These are phyloP conservation scores for Dendronephthya gigantea DNA, from an alignment of 64 coral and sea anemone genomes.

Conservation along the genomic window DNA sequence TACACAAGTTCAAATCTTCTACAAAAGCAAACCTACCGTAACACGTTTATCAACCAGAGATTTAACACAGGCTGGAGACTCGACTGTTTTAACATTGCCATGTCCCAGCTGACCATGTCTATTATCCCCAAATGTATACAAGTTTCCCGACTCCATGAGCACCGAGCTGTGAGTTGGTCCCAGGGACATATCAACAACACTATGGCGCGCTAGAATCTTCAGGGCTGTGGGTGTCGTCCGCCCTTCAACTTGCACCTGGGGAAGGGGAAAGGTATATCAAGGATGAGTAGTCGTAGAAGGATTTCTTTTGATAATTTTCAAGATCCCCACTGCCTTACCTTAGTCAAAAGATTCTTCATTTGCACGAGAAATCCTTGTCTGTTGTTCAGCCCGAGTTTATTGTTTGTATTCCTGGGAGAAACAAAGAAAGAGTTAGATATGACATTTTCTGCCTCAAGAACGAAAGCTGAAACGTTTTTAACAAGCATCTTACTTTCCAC, in stretches of 20 bases:
- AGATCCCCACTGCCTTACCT: conserved; percentile 49
- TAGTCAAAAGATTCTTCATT: conserved; percentile 86
- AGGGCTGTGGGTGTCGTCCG: conserved; percentile 80
- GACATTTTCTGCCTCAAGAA: no score
- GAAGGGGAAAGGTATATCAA: no score
- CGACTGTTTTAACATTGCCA: conserved; percentile 68
- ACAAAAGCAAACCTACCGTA: conserved; percentile 47
- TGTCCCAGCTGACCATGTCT: conserved; percentile 66
- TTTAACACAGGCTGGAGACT: conserved; percentile 76
- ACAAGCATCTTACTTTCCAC: conserved; percentile 47
- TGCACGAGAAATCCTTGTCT: conserved; percentile 95
- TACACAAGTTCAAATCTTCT: no score
- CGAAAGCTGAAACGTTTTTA: background rate
- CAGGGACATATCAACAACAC: conserved; percentile 74
- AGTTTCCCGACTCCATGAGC: conserved; percentile 69
- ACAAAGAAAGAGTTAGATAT: no score
- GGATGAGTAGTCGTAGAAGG: no score
- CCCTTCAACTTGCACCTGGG: conserved; percentile 78
- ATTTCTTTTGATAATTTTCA: no score
- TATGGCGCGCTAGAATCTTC: conserved; percentile 71
- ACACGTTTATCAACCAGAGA: conserved; percentile 52
- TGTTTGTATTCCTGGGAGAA: conserved; percentile 68
- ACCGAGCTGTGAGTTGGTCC: conserved; percentile 78
- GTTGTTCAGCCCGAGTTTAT: conserved; percentile 92
- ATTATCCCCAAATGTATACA: conserved; percentile 93